Percentiles rank a stretch among this genome's conserved stretches.
Conservation (phyloP, 1,140 invertebrate species). For the Yoshiicerus persimilis region DNA sequence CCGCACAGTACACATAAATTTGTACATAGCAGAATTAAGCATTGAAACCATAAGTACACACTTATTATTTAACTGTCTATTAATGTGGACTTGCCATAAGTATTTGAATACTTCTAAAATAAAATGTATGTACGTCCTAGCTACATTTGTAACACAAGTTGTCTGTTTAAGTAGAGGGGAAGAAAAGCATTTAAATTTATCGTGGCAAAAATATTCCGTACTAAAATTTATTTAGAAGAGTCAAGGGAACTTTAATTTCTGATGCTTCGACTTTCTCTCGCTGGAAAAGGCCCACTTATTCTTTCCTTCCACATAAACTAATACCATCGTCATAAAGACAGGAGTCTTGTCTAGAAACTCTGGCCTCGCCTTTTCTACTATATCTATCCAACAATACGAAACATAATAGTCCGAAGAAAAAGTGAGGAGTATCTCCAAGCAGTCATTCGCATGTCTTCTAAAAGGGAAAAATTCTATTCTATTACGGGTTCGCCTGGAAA, state of each 20-base stretch:
- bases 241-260: conserved; percentile 2
- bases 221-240: conserved; percentile 23
- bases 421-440: neutral
- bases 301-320: neutral
- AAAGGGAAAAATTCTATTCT: neutral
- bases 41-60: neutral
- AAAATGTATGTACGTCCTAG: neutral
- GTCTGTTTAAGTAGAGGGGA: neutral
- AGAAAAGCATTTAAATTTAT: conserved; percentile 5
- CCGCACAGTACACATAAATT: neutral
- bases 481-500: neutral
- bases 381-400: neutral
- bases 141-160: neutral
- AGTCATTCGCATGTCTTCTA: neutral
- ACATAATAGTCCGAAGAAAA: neutral
- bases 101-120: neutral
- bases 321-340: conserved; percentile 3
- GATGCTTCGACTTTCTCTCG: neutral
- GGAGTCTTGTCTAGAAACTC: neutral
- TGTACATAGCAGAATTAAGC: neutral
- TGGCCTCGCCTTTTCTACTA: neutral
- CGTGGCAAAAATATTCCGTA: neutral
- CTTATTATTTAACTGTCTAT: neutral
- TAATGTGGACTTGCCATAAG: conserved; percentile 11
- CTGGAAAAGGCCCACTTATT: neutral